These are phyloP conservation scores for Ichneumoninae sp. DNA, from an alignment of 2,888 invertebrate genomes.

Conservation along the genomic window DNA sequence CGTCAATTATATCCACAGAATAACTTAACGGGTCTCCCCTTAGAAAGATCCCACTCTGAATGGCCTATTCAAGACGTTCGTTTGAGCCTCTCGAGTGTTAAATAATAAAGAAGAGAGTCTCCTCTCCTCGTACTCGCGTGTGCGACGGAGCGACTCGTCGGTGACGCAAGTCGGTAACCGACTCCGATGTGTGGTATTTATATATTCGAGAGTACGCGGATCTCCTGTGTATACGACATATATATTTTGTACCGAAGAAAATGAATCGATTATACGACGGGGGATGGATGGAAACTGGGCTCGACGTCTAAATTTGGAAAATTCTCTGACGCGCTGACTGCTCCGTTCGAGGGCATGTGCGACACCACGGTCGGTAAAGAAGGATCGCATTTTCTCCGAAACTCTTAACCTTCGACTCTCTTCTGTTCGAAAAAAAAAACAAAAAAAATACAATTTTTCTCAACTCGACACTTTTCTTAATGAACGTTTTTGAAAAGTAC, in stretches of 20 bases:
- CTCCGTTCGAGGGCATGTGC: neutral
- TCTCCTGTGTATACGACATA: neutral
- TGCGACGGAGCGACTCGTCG: constrained; percentile 27
- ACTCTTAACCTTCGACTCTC: too few relatives aligned
- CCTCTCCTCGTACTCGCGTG: constrained; percentile 44
- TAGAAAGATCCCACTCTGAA: constrained; percentile 81
- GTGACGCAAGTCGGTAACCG: constrained; percentile 57
- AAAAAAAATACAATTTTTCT: too few relatives aligned
- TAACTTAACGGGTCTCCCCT: constrained; percentile 83
- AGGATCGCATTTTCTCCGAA: neutral
- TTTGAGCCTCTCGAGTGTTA: constrained; percentile 83
- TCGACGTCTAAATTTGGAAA: constrained; percentile 12
- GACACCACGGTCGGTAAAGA: neutral
- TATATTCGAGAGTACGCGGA: constrained; percentile 9
- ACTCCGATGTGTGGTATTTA: constrained; percentile 11
- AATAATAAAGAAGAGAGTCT: constrained; percentile 80
- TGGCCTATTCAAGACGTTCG: constrained; percentile 83
- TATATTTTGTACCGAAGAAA: neutral
- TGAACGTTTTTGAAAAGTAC: too few relatives aligned
- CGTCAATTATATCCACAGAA: constrained; percentile 84
- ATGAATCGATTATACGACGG: neutral
- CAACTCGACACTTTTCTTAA: too few relatives aligned
- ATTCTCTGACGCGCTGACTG: neutral
- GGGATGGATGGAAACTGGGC: neutral
- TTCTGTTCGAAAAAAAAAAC: too few relatives aligned